A percentile compares a stretch with the other conserved stretches of the same genome.
Conservation (phyloP, 2,797 vertebrate genomes). For the Sebastiscus tertius region DNA sequence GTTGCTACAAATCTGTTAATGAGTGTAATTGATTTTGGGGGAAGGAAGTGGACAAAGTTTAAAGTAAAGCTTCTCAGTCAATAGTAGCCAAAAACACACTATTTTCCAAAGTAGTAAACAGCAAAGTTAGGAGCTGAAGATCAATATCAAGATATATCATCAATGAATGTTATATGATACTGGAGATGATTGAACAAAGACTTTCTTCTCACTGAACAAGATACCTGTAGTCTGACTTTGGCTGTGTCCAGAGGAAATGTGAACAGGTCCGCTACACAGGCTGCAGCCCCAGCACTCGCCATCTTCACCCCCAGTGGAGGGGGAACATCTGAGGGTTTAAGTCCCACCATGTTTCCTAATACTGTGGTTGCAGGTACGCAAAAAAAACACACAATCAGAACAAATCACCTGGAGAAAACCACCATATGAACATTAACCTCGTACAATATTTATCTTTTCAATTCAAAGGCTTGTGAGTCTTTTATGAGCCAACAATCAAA, state of each 20-base stretch:
- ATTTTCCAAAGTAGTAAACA: neutral
- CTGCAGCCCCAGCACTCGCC: conserved; percentile 86
- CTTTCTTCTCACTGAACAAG: neutral
- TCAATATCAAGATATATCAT: neutral
- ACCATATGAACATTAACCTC: neutral
- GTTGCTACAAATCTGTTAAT: neutral
- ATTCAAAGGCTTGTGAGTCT: neutral
- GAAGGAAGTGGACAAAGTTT: neutral
- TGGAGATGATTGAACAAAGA: neutral
- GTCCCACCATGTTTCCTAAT: conserved; percentile 83
- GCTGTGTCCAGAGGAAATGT: conserved; percentile 93
- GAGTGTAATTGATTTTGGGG: neutral
- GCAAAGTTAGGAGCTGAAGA: neutral
- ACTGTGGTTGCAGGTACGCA: conserved; percentile 13
- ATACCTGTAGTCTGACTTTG: conserved; percentile 92
- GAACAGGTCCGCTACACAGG: conserved; percentile 88
- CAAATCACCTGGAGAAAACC: neutral
- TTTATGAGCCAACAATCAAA: conserved; percentile 1
- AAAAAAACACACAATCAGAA: neutral
- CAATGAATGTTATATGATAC: neutral
- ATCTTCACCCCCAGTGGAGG: conserved; percentile 88
- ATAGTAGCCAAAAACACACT: neutral
- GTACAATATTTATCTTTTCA: neutral
- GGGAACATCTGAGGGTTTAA: conserved; percentile 83
- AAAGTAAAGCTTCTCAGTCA: conserved; percentile 1